phyloP scores from a whole-genome alignment of 2,888 invertebrate species.

The Lissocephala sabroskyi region DNA sequence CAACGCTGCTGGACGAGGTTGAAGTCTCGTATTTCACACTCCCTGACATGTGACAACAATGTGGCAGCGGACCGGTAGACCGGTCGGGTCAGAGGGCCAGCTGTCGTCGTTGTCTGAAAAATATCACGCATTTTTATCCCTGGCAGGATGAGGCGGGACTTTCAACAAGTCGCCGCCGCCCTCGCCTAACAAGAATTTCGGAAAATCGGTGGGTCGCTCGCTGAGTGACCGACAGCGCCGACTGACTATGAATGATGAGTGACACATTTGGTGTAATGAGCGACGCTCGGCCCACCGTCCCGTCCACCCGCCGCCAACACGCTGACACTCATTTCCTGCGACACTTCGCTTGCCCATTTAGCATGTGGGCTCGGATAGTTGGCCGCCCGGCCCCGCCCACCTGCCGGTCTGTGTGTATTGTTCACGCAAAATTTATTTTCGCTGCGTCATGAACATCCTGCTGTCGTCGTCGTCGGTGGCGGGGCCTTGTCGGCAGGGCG shows the following conservation, averaged over 20 bases:
- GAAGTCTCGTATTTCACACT: conserved; percentile 51
- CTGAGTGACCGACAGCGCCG: too few relatives aligned
- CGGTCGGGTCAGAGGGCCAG: too few relatives aligned
- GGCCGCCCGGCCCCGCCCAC: neutral
- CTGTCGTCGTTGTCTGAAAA: neutral
- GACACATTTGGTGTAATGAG: conserved; percentile 1
- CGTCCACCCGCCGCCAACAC: neutral
- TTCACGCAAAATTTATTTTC: conserved; percentile 65
- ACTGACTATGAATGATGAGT: neutral
- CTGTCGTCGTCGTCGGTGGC: conserved; percentile 51
- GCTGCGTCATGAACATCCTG: conserved; percentile 60
- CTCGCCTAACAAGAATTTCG: too few relatives aligned
- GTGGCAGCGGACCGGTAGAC: too few relatives aligned
- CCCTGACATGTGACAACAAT: conserved; percentile 49
- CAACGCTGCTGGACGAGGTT: conserved; percentile 16
- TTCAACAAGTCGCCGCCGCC: conserved; percentile 50
- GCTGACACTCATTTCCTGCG: conserved; percentile 51
- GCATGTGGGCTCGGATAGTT: neutral
- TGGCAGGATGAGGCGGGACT: conserved; percentile 39
- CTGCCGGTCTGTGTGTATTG: conserved; percentile 41
- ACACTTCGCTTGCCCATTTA: conserved; percentile 43
- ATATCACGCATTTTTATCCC: neutral
- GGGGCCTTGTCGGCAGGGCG: conserved; percentile 21
- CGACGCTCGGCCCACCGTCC: too few relatives aligned
- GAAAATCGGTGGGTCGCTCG: too few relatives aligned